phyloP scores from a whole-genome alignment of 2,797 vertebrate genomes.

The Syngnathus acus region DNA sequence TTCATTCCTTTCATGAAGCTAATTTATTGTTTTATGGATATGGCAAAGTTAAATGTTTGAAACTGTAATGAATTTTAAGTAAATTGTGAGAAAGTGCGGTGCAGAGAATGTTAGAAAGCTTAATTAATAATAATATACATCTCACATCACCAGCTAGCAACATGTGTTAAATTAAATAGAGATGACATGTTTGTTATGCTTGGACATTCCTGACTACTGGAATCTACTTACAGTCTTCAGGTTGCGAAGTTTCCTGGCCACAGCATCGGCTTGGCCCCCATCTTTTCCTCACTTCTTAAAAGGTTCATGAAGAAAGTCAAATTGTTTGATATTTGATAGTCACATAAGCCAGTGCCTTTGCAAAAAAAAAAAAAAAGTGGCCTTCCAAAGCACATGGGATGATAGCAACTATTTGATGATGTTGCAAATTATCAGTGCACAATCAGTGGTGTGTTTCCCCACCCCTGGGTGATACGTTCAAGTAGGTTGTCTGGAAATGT shows the following conservation, averaged over 20 bases:
- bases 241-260: conserved; percentile 50
- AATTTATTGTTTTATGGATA: conserved; percentile 56
- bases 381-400: conserved; percentile 7
- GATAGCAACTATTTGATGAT: conserved; percentile 29
- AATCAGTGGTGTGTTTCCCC: conserved; percentile 31
- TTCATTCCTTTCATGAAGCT: conserved; percentile 24
- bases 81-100: conserved; percentile 59
- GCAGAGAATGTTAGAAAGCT: conserved; percentile 41
- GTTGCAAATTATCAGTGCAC: conserved; percentile 41
- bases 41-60: conserved; percentile 65
- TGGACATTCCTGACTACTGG: conserved; percentile 71
- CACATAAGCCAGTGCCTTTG: neutral
- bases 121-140: conserved; percentile 69
- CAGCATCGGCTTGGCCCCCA: conserved; percentile 15
- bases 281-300: conserved; percentile 29
- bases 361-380: conserved; percentile 3
- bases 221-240: conserved; percentile 63
- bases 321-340: conserved; percentile 19
- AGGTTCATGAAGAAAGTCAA: conserved; percentile 13
- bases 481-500: conserved; percentile 45
- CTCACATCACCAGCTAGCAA: conserved; percentile 36
- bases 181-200: conserved; percentile 74
- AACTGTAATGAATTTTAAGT: conserved; percentile 56
- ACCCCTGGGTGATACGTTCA: conserved; percentile 51
- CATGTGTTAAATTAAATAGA: conserved; percentile 51